Evolutionary conservation across 2,888 invertebrate species (phyloP).

Genomic region (Microdon myrmicae): DNA sequence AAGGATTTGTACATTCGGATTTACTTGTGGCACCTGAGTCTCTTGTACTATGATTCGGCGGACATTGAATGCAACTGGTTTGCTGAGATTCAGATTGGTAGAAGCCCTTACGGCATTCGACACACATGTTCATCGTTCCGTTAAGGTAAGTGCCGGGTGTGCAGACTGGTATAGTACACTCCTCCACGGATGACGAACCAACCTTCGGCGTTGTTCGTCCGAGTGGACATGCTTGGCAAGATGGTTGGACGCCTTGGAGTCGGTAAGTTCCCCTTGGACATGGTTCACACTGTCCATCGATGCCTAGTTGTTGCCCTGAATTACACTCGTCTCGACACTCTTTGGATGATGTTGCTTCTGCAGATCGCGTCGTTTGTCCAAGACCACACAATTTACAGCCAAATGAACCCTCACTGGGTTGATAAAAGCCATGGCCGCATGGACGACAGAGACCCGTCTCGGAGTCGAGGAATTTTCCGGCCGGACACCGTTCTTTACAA

Average conservation of each 20-base stretch:
- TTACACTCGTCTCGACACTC: conserved; percentile 91
- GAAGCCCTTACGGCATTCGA: conserved; percentile 87
- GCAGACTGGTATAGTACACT: conserved; percentile 92
- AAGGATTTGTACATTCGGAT: conserved; percentile 89
- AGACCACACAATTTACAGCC: conserved; percentile 87
- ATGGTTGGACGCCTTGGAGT: conserved; percentile 86
- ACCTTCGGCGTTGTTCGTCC: conserved; percentile 89
- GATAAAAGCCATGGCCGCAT: conserved; percentile 95
- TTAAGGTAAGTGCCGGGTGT: conserved; percentile 86
- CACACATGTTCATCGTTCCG: conserved; percentile 84
- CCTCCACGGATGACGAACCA: conserved; percentile 85
- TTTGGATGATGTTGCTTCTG: conserved; percentile 85
- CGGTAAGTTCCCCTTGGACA: conserved; percentile 91
- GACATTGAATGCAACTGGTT: conserved; percentile 85
- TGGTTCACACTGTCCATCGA: conserved; percentile 90
- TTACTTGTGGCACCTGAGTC: conserved; percentile 81
- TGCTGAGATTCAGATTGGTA: conserved; percentile 92
- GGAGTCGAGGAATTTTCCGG: conserved; percentile 93
- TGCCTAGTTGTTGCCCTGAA: conserved; percentile 82
- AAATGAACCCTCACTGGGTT: conserved; percentile 90
- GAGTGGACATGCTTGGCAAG: conserved; percentile 87
- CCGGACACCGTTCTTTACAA: conserved; percentile 93
- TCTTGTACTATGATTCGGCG: conserved; percentile 90
- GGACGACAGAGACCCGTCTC: conserved; percentile 87
- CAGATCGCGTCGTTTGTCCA: conserved; percentile 90